phyloP scores from a whole-genome alignment of 1,140 invertebrate genomes.

The Leucophenga varia region DNA sequence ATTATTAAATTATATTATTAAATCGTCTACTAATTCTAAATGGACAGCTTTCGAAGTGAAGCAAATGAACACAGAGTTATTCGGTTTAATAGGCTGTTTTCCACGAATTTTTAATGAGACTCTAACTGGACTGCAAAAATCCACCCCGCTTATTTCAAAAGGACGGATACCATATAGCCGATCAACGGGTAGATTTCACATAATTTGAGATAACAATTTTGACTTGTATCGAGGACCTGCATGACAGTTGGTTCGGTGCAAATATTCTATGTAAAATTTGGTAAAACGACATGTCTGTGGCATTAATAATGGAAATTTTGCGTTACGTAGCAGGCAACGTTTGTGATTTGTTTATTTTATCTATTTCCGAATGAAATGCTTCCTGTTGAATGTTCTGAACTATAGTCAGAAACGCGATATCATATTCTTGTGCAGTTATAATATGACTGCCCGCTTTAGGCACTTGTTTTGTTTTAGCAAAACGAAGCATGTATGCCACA shows the following conservation, averaged over 20 bases:
- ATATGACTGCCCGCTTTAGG: not conserved
- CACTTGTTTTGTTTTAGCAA: too few species aligned
- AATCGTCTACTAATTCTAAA: not conserved
- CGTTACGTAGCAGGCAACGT: too few species aligned
- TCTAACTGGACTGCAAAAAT: not conserved
- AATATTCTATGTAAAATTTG: not conserved
- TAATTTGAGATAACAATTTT: conserved; percentile 6
- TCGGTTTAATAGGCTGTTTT: not conserved
- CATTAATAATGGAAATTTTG: conserved; percentile 7
- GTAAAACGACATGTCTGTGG: conserved; percentile 6
- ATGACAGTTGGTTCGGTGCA: conserved; percentile 8
- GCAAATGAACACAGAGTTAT: not conserved
- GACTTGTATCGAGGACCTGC: conserved; percentile 1
- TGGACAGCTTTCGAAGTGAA: conserved; percentile 2
- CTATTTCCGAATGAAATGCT: not conserved
- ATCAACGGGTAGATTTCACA: conserved; percentile 6
- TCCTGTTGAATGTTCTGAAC: not conserved
- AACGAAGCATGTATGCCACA: not conserved
- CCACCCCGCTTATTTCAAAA: not conserved
- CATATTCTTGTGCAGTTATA: not conserved
- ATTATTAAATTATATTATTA: too few species aligned
- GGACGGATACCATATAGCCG: not conserved
- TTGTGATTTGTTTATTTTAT: too few species aligned
- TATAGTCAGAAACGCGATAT: not conserved
- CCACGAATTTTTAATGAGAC: conserved; percentile 3